These are phyloP conservation scores for Echinarachnius parma DNA, from an alignment of 53 echinoderm and acorn worm species.

Conservation along the genomic window DNA sequence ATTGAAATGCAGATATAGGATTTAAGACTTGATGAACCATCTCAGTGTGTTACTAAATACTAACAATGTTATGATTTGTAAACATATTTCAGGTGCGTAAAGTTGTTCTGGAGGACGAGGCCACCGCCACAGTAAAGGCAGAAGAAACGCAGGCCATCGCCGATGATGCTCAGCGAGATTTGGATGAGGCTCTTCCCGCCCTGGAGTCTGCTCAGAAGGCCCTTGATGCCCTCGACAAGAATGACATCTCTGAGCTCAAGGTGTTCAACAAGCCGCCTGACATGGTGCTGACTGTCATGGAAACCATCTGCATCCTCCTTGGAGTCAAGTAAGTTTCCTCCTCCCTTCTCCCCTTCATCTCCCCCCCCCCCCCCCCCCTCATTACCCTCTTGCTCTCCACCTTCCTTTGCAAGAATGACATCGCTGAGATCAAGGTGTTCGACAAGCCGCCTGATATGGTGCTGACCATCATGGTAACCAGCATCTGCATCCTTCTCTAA, in stretches of 20 bases:
- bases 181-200: slow-evolving; percentile 94
- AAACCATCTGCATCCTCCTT: slow-evolving; percentile 88
- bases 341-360: neutral
- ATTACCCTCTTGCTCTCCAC: too few relatives aligned
- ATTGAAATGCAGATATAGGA: too few relatives aligned
- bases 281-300: slow-evolving; percentile 98
- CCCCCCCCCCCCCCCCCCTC: too few relatives aligned
- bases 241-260: slow-evolving; percentile 93
- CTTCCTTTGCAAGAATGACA: slow-evolving; percentile 95
- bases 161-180: slow-evolving; percentile 93
- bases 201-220: slow-evolving; percentile 94
- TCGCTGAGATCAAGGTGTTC: slow-evolving; percentile 97
- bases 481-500: slow-evolving; percentile 80
- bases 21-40: too few relatives aligned
- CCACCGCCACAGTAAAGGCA: slow-evolving; percentile 92
- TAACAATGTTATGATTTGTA: too few relatives aligned
- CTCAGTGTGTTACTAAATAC: too few relatives aligned
- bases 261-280: slow-evolving; percentile 97
- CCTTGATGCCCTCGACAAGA: slow-evolving; percentile 91
- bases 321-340: slow-evolving; percentile 79
- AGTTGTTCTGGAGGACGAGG: slow-evolving; percentile 98
- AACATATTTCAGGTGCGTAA: slow-evolving; percentile 98
- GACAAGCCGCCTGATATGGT: slow-evolving; percentile 98
- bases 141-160: slow-evolving; percentile 99
- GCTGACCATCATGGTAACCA: slow-evolving; percentile 93